Percentiles rank a stretch among this genome's conserved stretches.
Evolutionary conservation across 53 echinoderm and acorn worm genomes (phyloP).

Genomic region (Holothuria scabra): DNA sequence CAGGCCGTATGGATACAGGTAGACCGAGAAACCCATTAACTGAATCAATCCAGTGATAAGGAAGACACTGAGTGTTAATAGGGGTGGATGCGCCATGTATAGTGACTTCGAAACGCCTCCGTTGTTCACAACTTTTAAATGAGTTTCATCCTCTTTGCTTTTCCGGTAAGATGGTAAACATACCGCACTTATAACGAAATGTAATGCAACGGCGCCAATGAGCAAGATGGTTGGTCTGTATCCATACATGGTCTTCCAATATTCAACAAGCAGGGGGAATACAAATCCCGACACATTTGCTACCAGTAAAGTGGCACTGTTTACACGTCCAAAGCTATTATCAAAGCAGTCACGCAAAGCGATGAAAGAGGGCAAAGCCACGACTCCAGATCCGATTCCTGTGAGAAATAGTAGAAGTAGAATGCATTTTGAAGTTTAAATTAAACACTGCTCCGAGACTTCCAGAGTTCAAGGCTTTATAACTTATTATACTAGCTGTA

Average conservation of each 20-base stretch:
- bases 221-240: neutral
- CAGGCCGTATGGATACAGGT: neutral
- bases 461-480: no score
- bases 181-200: neutral
- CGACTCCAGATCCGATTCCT: neutral
- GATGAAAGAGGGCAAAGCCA: neutral
- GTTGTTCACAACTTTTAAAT: neutral
- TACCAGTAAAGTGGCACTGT: slow-evolving; percentile 7
- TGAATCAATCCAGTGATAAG: neutral
- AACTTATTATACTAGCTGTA: no score
- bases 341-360: slow-evolving; percentile 5
- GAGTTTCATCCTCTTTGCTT: no score
- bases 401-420: no score
- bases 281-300: neutral
- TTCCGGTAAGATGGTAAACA: neutral
- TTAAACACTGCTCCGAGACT: no score
- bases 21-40: neutral
- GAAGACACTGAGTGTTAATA: neutral
- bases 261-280: neutral
- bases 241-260: neutral
- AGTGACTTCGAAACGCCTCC: neutral
- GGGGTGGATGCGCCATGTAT: neutral
- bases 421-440: no score
- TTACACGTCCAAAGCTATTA: neutral
- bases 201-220: neutral